Percentiles rank a stretch among this genome's conserved stretches.
Evolutionary conservation across 2,797 vertebrate genomes (phyloP).

Genomic region (Sphenopsis melanotis): DNA sequence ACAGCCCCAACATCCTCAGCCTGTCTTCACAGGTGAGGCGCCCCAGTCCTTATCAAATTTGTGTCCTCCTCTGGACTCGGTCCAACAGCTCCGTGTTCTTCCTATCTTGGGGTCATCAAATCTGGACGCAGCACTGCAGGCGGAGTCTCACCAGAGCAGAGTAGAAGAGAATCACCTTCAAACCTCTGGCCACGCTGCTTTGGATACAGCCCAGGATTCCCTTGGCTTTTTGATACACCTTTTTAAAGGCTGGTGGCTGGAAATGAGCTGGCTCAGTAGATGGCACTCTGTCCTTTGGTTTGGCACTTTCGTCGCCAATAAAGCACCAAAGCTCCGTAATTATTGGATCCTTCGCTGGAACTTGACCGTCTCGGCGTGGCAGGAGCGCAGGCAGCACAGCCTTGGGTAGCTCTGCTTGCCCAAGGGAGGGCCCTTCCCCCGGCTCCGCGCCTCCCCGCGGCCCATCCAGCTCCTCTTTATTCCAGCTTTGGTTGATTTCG

Average conservation of each 20-base stretch:
- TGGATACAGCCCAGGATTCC: no score
- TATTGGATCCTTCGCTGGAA: accelerated
- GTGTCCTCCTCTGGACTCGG: neutral
- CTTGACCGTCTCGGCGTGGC: neutral
- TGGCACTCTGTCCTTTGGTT: neutral
- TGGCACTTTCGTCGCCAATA: neutral
- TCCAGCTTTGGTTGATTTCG: accelerated
- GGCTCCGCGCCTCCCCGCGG: accelerated
- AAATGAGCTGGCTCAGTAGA: neutral
- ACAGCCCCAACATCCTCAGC: neutral
- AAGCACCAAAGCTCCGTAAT: accelerated
- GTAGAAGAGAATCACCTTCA: neutral
- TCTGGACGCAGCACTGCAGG: neutral
- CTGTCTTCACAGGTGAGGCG: neutral
- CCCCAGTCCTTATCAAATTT: neutral
- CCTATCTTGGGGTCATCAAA: neutral
- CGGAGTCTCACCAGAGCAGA: neutral
- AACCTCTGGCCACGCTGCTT: neutral
- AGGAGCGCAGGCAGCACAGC: neutral
- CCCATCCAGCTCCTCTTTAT: accelerated
- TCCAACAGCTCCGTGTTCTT: neutral
- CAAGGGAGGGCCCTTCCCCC: accelerated
- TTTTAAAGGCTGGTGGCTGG: neutral
- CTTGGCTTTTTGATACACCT: neutral
- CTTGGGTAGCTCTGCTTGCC: accelerated